Percentiles rank a stretch among this genome's conserved stretches.
Conservation (phyloP, 1,140 invertebrate species). For the Probaryconus sp. region DNA sequence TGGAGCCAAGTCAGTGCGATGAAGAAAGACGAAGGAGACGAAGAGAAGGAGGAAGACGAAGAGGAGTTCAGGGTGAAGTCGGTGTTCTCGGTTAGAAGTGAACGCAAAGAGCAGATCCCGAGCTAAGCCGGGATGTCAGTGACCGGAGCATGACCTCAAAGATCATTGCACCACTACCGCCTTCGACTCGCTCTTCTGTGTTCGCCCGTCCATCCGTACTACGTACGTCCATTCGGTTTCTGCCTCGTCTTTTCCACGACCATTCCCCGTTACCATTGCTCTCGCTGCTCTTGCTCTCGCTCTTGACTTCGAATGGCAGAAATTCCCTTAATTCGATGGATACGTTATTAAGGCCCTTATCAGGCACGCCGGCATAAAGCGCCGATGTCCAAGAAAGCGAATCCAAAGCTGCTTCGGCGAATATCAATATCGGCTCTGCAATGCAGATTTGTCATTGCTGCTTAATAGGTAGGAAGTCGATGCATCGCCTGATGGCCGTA, state of each 20-base stretch:
- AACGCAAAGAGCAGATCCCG: constrained; percentile 48
- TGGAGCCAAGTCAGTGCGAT: neutral
- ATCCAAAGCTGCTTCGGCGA: neutral
- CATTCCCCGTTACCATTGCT: too few relatives aligned
- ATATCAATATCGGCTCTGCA: too few relatives aligned
- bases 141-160: constrained; percentile 74
- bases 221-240: constrained; percentile 50
- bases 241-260: constrained; percentile 55
- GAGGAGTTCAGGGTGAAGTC: constrained; percentile 61
- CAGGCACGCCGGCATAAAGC: constrained; percentile 16
- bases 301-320: constrained; percentile 19
- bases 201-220: constrained; percentile 47
- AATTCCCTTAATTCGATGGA: constrained; percentile 37
- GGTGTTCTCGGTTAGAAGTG: constrained; percentile 60
- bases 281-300: constrained; percentile 24
- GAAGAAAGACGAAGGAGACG: constrained; percentile 3
- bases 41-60: constrained; percentile 6
- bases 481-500: too few relatives aligned
- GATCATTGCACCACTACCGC: constrained; percentile 71
- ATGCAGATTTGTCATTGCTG: too few relatives aligned
- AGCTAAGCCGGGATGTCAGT: constrained; percentile 70
- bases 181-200: constrained; percentile 61
- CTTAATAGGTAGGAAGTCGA: too few relatives aligned
- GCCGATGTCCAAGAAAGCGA: too few relatives aligned
- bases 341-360: constrained; percentile 43